These are phyloP conservation scores for Cheilosia scutellata DNA, from an alignment of 2,888 invertebrate genomes.

Conservation along the genomic window DNA sequence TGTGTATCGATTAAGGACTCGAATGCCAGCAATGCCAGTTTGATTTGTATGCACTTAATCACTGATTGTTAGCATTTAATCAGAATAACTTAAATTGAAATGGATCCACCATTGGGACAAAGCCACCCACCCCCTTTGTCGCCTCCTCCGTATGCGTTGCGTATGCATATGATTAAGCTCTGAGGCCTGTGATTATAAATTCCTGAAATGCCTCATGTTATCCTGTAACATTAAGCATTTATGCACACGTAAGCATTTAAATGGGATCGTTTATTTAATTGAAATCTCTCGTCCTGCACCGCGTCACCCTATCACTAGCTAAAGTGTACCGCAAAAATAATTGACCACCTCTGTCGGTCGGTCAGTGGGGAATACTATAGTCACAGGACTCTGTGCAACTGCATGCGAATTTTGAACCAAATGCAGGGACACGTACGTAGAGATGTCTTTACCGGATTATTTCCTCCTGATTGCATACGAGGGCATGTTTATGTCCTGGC, in stretches of 20 bases:
- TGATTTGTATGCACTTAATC: conserved; percentile 76
- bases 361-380: conserved; percentile 47
- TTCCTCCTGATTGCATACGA: conserved; percentile 58
- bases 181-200: conserved; percentile 71
- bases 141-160: background rate
- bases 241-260: conserved; percentile 75
- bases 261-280: conserved; percentile 76
- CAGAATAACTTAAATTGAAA: conserved; percentile 76
- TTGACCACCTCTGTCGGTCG: conserved; percentile 59
- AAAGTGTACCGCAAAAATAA: conserved; percentile 65
- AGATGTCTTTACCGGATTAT: conserved; percentile 67
- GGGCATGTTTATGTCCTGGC: conserved; percentile 55
- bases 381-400: conserved; percentile 41
- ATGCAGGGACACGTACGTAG: conserved; percentile 62
- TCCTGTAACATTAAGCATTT: conserved; percentile 73
- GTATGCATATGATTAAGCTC: conserved; percentile 47
- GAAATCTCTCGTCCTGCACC: conserved; percentile 64
- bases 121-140: background rate
- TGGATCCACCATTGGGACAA: conserved; percentile 52
- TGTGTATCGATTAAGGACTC: conserved; percentile 70
- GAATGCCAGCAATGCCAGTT: conserved; percentile 66
- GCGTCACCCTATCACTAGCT: conserved; percentile 13
- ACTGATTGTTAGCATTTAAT: conserved; percentile 76
- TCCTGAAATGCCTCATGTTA: conserved; percentile 71
- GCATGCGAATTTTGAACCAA: conserved; percentile 56